phyloP scores from a whole-genome alignment of 92 coral and sea anemone species.

The Paramuricea clavata region DNA sequence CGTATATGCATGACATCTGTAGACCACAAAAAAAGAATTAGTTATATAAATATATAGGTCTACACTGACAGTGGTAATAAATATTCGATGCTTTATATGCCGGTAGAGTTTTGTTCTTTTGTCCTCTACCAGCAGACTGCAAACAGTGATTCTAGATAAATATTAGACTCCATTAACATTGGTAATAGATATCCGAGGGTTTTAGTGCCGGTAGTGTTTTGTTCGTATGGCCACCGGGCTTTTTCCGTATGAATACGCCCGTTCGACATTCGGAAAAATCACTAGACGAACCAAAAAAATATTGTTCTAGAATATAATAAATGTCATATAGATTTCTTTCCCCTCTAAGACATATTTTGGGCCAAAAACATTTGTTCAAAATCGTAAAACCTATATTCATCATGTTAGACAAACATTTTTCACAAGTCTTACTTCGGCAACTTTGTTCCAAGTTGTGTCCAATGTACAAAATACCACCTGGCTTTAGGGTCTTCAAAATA shows the following conservation, averaged over 20 bases:
- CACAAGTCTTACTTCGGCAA: background rate
- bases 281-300: constrained; percentile 73
- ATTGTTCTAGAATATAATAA: constrained; percentile 83
- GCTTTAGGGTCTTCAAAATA: constrained; percentile 75
- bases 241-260: constrained; percentile 92
- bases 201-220: too few relatives aligned
- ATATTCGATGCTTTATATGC: too few relatives aligned
- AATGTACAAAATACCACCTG: constrained; percentile 89
- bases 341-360: constrained; percentile 70
- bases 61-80: too few relatives aligned
- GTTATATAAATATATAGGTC: too few relatives aligned
- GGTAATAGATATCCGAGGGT: too few relatives aligned
- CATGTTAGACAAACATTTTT: background rate
- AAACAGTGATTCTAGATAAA: too few relatives aligned
- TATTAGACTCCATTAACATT: too few relatives aligned
- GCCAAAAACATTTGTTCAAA: constrained; percentile 88
- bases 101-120: too few relatives aligned
- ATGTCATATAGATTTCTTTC: constrained; percentile 79
- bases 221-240: background rate
- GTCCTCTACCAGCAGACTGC: too few relatives aligned
- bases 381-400: constrained; percentile 66
- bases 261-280: constrained; percentile 75
- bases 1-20: too few relatives aligned
- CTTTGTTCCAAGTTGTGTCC: constrained; percentile 87
- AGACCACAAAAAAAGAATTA: too few relatives aligned